Evolutionary conservation across 1,140 invertebrate species (phyloP), one percentile per base, ranked within the genome.

Genomic region (Drosophila nigromelanica): DNA sequence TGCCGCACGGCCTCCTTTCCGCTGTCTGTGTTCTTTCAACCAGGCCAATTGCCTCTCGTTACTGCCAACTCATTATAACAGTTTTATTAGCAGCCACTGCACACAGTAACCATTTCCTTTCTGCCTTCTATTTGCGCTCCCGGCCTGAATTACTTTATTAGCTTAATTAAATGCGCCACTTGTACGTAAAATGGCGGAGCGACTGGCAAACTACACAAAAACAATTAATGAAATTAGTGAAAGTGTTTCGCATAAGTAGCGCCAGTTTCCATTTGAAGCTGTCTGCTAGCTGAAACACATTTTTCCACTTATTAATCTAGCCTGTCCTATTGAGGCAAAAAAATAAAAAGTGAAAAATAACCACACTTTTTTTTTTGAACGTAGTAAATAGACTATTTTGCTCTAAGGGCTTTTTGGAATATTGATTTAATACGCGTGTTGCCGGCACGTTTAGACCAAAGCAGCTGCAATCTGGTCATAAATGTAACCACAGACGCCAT

Each of bases 111-210:
- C 69, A 59, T 69, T 68, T 62, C 59, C 59, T 0, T 35, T 35
- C 33, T 10, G 33, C 33, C 68, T 54, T 76, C 76, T 73, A 79
- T 72, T 85, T 73, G 62, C 82, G 72, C 70, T 75, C 52, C 69
- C 73, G 74, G 82, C 42, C 48, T 60, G 67, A 89, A 89, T 89
- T 80, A 83, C 83, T 89, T 89, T 83, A 89, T 89, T 89, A 89
- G 79, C 58, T 83, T 89, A 87, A 87, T 87, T 87, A 87, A 89
- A 89, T 80, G 76, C 76, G 69, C 73, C 83, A 82, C 83, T 87
- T 87, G 72, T 76, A 78, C 64, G 66, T 63, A 76, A 76, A 85
- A 83, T 76, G 76, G 52, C 47, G 10, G 75, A 43, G 76, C 37
- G 56, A 43, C 61, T 73, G 54, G 50, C 14, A 48, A 62, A 58